Base-by-base conservation (phyloP, 2,888 invertebrate species). In the Cosmopolites sordidus region DNA sequence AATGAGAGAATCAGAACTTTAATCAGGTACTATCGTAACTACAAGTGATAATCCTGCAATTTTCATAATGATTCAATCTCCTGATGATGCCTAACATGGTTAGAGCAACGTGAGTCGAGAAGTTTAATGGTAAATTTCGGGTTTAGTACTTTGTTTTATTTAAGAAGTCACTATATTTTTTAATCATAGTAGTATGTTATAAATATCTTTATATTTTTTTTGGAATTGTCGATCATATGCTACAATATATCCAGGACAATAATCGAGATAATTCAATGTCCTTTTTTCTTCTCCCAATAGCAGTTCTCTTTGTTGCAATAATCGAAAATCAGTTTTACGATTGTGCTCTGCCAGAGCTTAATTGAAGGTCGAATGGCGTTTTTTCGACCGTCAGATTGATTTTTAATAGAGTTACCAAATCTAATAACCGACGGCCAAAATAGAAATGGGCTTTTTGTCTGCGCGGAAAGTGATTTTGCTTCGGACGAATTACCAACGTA, bases 311-410 rank as follows among this genome's bases (percentile, higher is more conserved):
- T 68, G 69, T 67, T 63, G 57, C 60, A 53, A 56, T 64, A 65
- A 68, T 67, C 61, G 67, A 62, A 68, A 66, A 67, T 64, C 62
- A 64, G 61, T 65, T 64, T 63, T 56, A 45, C 51, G 58, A 62
- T 60, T 61, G 59, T 57, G 41, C 51, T 50, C 43, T 50, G 48
- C 29, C 45, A 41, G 30, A 41, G 44, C 37, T 47, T 41, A 43
- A 51, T 44, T 42, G 57, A 48, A 48, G 43, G 41, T 42, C 30
- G 48, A 41, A 48, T 39, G 49, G 41, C 27, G 38, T 51, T 54
- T 45, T 53, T 57, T 46, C 33, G 22, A 22, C 27, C 48, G 43
- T 15, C 57, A 51, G 54, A 58, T 58, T 58, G 58, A 51, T 46
- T 58, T 58, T 58, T 58, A 58, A 58, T 54, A 51, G 44, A 44